Percentiles rank a stretch among this genome's conserved stretches.
Evolutionary conservation across 1,140 invertebrate species (phyloP).

Genomic region (Euwallacea similis): DNA sequence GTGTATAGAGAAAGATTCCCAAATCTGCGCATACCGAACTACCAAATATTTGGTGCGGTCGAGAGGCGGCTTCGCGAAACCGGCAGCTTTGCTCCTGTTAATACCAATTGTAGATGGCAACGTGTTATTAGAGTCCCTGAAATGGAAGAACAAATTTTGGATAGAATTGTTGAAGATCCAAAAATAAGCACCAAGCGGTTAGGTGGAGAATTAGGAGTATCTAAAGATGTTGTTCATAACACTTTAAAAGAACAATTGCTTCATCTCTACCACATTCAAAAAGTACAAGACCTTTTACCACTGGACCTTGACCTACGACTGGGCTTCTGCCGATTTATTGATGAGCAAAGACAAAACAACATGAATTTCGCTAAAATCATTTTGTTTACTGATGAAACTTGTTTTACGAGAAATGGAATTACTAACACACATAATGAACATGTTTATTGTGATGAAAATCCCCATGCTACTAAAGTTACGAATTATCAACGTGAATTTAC

Average conservation of each 20-base stretch:
- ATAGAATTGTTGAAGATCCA: too few species aligned
- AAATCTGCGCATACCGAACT: not conserved
- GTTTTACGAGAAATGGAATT: constrained; percentile 48
- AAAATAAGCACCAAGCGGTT: too few species aligned
- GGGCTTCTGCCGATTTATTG: constrained; percentile 22
- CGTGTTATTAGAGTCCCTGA: not conserved
- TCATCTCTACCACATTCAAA: constrained; percentile 20
- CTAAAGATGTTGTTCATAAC: constrained; percentile 10
- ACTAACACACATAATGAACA: constrained; percentile 45
- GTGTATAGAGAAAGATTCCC: not conserved
- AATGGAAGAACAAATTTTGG: not conserved
- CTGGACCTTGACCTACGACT: not conserved
- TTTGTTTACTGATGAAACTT: constrained; percentile 47
- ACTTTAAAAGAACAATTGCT: constrained; percentile 11
- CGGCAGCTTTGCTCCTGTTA: not conserved
- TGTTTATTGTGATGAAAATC: constrained; percentile 32
- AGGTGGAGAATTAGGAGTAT: constrained; percentile 13
- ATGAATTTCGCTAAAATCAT: constrained; percentile 10
- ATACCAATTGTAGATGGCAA: not conserved
- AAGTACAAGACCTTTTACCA: constrained; percentile 15
- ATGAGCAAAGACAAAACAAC: constrained; percentile 3
- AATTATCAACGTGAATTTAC: constrained; percentile 32
- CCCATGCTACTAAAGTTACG: constrained; percentile 11
- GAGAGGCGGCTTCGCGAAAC: not conserved
- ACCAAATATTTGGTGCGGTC: not conserved